Evolutionary conservation across 2,888 invertebrate species (phyloP), one percentile per base, ranked within the genome.

Genomic region (Mythimna impura): DNA sequence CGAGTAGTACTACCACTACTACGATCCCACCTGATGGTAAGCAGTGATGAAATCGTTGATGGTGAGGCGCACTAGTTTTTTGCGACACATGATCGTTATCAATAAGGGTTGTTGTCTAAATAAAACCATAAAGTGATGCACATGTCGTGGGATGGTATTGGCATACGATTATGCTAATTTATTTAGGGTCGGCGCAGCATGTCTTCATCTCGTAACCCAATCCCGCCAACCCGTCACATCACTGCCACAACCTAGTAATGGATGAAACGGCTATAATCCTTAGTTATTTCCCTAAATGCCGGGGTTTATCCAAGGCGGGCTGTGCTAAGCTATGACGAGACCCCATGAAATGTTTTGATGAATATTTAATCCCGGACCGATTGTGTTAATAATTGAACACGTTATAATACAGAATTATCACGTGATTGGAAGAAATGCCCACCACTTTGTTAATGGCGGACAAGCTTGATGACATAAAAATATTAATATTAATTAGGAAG

Each of bases 181-280:
- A 52, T 52, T 20, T n/a, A n/a, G 50, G n/a, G n/a, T 52, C 20
- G 50, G 50, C n/a, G 50, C 8, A 52, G 8, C 50, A 52, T 8
- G 50, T 52, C 20, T 52, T n/a, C n/a, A 52, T 8, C n/a, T 52
- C 1, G 2, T 34, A 25, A 36, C 20, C 25, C 3, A 54, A 43
- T 64, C 36, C 57, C 57, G 36, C 8, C 3, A 66, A 34, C 17
- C 25, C 4, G 47, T 63, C 17, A 75, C 80, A 73, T 52, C 76
- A 68, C 80, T 76, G 65, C 34, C 40, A 30, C 40, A 64, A 62
- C 65, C 54, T 66, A 74, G 84, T 84, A 85, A 86, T 83, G 77
- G 74, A 71, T 80, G 75, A 78, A 79, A 78, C 75, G 82, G 54
- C 68, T 78, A 72, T 87, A 87, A 89, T 89, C 89, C 83, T 86